A percentile compares a stretch with the other conserved stretches of the same genome.
These are phyloP conservation scores for Cacatua alba DNA, from an alignment of 2,113 vertebrate genomes.

Conservation along the genomic window DNA sequence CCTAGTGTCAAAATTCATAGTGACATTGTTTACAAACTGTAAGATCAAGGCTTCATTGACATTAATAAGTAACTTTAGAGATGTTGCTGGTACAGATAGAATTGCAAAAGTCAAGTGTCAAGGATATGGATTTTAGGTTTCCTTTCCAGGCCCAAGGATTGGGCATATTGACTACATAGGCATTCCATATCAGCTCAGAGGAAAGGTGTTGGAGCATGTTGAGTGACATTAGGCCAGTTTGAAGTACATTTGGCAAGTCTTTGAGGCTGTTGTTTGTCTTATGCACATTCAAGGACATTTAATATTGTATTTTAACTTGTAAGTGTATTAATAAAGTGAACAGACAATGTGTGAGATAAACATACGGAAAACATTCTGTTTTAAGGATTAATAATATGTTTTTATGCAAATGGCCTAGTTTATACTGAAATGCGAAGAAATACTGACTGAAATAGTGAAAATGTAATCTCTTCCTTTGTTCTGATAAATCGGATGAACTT, in stretches of 20 bases:
- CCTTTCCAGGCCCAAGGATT: background rate
- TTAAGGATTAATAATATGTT: conserved; percentile 23
- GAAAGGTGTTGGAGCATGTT: background rate
- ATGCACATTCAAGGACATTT: background rate
- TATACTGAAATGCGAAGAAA: background rate
- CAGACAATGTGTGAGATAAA: conserved; percentile 58
- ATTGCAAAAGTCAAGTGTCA: background rate
- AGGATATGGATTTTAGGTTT: background rate
- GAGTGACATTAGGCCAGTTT: background rate
- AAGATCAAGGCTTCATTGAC: background rate
- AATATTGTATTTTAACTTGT: background rate
- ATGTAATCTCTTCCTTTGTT: conserved; percentile 15
- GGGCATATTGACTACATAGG: background rate
- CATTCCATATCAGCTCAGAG: background rate
- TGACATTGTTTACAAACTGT: background rate
- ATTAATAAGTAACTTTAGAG: conserved; percentile 21
- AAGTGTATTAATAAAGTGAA: conserved; percentile 38
- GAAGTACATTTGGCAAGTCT: background rate
- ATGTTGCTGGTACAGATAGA: background rate
- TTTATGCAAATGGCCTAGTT: background rate
- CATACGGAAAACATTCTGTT: conserved; percentile 62
- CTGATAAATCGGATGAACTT: background rate
- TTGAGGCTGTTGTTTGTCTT: background rate
- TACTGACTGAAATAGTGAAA: background rate
- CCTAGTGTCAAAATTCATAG: background rate